Evolutionary conservation across 2,113 vertebrate genomes (phyloP), one percentile per base, ranked within the genome.

Genomic region (Morone chrysops): DNA sequence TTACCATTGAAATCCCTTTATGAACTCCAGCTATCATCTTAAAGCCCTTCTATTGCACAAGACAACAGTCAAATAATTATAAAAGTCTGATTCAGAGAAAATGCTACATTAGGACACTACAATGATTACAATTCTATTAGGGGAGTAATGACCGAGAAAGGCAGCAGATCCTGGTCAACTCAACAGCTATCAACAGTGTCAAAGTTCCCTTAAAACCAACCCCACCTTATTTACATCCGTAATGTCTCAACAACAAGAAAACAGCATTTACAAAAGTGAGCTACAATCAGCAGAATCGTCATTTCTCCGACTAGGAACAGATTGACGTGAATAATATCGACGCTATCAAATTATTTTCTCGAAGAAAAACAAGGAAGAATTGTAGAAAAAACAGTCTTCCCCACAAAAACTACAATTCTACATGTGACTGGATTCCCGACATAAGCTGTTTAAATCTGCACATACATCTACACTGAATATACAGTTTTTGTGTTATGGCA

Each of bases 401-500:
- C 61, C 47, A 68, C 4, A 60, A 70, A 70, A 72, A 53, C n/a
- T 50, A 76, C 25, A 43, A 14, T 22, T 6, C 59, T 54, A 62
- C 38, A 61, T 4, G 0, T 67, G 65, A 57, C 45, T 4, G 63
- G 78, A 16, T 47, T 54, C 40, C 16, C 31, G 31, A 31, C 31
- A 31, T 31, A 31, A 31, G 31, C 31, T 31, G 31, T 75, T 68
- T 14, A 57, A 8, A 73, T 78, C 76, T 63, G 40, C 62, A 80
- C 66, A 68, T 40, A 51, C 65, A 61, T 56, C 63, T 65, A 75
- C 50, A 70, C 5, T 57, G 16, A 76, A 68, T 65, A 56, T 83
- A 79, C 43, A 66, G 0, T 45, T 67, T 75, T 60, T 31, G 50
- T 38, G 31, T 87, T 86, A 92, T 93, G 93, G 92, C 92, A 93